Conservation (phyloP, 2,113 vertebrate species). For the Excalfactoria chinensis region DNA sequence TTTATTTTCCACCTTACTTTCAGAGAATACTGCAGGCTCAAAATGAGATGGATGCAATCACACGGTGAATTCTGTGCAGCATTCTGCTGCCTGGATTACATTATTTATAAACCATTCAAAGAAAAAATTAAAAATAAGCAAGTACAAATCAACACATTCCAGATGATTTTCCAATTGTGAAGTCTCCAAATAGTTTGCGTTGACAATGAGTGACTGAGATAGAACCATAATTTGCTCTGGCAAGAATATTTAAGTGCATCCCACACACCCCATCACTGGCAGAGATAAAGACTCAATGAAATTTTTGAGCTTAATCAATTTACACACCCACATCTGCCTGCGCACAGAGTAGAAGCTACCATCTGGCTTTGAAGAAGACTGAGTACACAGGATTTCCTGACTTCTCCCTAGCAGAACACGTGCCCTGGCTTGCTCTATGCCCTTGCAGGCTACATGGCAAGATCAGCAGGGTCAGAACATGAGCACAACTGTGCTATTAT, state of each 20-base stretch:
- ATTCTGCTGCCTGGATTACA: neutral
- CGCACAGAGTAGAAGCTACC: neutral
- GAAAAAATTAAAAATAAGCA: neutral
- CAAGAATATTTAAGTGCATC: neutral
- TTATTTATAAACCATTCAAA: neutral
- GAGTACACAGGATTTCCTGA: neutral
- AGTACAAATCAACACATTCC: neutral
- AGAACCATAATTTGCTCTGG: neutral
- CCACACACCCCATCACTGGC: neutral
- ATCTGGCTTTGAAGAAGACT: neutral
- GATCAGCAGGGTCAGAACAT: fast-evolving
- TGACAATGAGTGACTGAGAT: neutral
- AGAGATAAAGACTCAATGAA: neutral
- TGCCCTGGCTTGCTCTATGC: neutral
- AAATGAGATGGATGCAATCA: neutral
- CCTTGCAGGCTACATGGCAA: neutral
- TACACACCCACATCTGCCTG: neutral
- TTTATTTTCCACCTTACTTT: neutral
- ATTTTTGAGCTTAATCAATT: neutral
- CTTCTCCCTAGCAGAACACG: neutral
- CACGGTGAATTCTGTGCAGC: neutral
- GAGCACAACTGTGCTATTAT: fast-evolving
- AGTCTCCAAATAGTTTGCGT: neutral
- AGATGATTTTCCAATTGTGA: neutral
- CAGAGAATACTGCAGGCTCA: neutral